Conservation (phyloP, 2,113 vertebrate species). For the Talpa occidentalis region DNA sequence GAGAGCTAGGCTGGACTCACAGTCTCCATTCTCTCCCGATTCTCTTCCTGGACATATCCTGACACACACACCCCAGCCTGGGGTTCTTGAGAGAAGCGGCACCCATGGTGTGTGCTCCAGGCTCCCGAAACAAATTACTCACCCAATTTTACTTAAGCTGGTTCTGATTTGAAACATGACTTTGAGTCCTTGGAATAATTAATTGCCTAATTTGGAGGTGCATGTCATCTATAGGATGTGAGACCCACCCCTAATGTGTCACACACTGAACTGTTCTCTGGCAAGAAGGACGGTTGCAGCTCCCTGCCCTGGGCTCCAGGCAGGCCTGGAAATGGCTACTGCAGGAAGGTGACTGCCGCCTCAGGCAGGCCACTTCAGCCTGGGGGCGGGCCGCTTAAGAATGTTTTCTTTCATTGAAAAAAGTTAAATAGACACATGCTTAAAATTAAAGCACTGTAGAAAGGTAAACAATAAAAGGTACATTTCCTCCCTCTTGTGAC, state of each 20-base stretch:
- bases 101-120: neutral
- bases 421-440: neutral
- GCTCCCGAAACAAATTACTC: constrained; percentile 20
- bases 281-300: neutral
- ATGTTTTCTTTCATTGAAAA: constrained; percentile 6
- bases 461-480: neutral
- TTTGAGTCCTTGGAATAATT: constrained; percentile 16
- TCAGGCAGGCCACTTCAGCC: no score
- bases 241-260: neutral
- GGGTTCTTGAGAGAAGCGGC: neutral
- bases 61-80: neutral
- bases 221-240: neutral
- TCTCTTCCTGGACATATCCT: no score
- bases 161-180: constrained; percentile 49
- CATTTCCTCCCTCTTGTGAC: neutral
- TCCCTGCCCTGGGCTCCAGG: neutral
- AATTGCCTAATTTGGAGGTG: constrained; percentile 48
- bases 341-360: neutral
- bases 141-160: neutral
- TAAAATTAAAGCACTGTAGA: neutral
- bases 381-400: neutral
- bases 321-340: neutral
- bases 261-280: neutral
- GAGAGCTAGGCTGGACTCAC: neutral
- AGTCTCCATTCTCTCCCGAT: neutral